Evolutionary conservation across 92 coral and sea anemone genomes (phyloP).

Genomic region (Epizoanthus illoricatus): DNA sequence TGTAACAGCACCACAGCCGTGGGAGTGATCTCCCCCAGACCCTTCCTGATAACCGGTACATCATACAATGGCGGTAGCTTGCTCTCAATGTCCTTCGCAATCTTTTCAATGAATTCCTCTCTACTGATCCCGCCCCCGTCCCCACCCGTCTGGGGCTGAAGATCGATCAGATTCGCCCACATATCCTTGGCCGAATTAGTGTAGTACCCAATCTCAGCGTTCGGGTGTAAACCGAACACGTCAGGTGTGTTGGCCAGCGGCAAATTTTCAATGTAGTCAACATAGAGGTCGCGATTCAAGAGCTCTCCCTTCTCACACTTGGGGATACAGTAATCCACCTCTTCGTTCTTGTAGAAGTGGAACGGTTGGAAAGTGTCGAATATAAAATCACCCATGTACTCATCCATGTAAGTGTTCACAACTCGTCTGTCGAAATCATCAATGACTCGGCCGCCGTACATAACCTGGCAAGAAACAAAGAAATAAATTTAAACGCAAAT

Average conservation of each 20-base stretch:
- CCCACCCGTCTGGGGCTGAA: constrained; percentile 99
- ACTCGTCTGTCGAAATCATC: constrained; percentile 99
- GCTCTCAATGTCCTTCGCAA: constrained; percentile 95
- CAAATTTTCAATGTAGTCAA: constrained; percentile 78
- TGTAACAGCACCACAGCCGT: constrained; percentile 94
- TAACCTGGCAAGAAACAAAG: constrained; percentile 68
- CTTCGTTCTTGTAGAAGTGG: constrained; percentile 96
- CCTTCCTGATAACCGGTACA: constrained; percentile 86
- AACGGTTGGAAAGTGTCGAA: constrained; percentile 99
- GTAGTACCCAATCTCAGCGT: constrained; percentile 99
- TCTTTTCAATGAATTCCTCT: constrained; percentile 95
- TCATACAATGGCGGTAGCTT: constrained; percentile 94
- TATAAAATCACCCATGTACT: constrained; percentile 99
- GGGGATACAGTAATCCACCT: constrained; percentile 87
- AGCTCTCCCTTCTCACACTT: constrained; percentile 66
- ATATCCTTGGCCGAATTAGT: constrained; percentile 98
- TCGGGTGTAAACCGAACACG: constrained; percentile 98
- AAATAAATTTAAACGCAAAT: not conserved
- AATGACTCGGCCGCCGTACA: constrained; percentile 99
- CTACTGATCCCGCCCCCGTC: constrained; percentile 97
- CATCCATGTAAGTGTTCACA: constrained; percentile 98
- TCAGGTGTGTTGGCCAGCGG: constrained; percentile 99
- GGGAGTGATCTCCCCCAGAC: constrained; percentile 81
- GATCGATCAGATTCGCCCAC: constrained; percentile 97
- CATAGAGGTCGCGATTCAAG: constrained; percentile 84